phyloP scores from a whole-genome alignment of 2,113 vertebrate species.

The Pholis gunnellus region DNA sequence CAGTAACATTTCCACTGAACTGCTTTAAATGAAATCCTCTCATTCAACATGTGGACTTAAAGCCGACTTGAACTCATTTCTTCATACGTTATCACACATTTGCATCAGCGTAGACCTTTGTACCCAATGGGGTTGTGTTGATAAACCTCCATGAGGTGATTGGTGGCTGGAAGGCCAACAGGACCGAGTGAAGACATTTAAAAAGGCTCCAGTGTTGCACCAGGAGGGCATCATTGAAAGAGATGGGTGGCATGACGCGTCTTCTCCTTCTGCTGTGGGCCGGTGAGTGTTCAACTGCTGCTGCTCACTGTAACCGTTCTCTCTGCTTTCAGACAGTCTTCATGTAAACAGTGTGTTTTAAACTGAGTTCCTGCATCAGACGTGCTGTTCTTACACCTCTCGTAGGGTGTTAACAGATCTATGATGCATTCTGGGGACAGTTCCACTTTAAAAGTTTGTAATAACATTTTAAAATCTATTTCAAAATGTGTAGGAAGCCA shows the following conservation, averaged over 20 bases:
- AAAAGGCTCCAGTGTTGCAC: background rate
- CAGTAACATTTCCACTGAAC: background rate
- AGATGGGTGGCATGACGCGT: background rate
- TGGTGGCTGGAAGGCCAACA: background rate
- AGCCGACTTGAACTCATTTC: no score
- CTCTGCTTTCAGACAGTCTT: background rate
- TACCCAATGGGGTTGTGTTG: background rate
- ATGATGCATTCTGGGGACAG: no score
- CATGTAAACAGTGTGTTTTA: background rate
- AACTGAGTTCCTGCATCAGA: no score
- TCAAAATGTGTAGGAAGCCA: background rate
- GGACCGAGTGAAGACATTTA: background rate
- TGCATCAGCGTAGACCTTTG: background rate
- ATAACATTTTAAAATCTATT: background rate
- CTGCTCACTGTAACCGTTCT: background rate
- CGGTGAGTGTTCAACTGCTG: slow-evolving; percentile 3
- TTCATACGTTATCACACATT: background rate
- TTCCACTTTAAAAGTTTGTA: no score
- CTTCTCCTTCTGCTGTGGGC: slow-evolving; percentile 21
- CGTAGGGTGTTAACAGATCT: no score
- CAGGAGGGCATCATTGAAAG: background rate
- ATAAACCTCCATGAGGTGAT: background rate
- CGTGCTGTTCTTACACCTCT: background rate
- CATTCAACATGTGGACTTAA: no score
- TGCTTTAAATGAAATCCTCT: no score